These are phyloP conservation scores for Loris lydekkerianus DNA, from an alignment of 2,797 vertebrate species.

Conservation along the genomic window DNA sequence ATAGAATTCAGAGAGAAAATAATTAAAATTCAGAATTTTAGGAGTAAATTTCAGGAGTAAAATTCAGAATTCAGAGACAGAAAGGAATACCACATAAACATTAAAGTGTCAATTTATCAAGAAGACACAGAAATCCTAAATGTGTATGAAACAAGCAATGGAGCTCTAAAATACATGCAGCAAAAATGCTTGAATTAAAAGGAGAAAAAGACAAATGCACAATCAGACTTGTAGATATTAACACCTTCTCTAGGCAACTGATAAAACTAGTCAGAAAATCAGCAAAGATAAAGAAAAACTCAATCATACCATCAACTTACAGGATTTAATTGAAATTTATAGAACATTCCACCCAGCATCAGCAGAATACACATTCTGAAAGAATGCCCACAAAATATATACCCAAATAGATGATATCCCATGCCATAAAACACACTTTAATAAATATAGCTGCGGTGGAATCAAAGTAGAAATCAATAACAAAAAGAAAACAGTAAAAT, in stretches of 20 bases:
- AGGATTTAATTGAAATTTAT: not conserved
- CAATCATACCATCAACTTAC: not conserved
- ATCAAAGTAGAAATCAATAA: constrained; percentile 20
- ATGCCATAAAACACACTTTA: not conserved
- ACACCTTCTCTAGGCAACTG: not conserved
- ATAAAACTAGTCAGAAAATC: constrained; percentile 6
- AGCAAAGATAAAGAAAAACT: not conserved
- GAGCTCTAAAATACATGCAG: not conserved
- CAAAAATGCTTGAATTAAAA: not conserved
- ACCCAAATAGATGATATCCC: not conserved
- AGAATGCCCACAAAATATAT: not conserved
- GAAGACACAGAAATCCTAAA: not conserved
- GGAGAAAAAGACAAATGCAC: not conserved
- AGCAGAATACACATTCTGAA: not conserved
- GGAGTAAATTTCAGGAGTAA: too few species aligned
- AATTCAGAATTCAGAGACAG: not conserved
- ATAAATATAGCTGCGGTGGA: not conserved
- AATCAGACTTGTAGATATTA: not conserved
- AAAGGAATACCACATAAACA: not conserved
- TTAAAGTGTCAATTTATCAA: not conserved
- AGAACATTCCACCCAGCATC: not conserved
- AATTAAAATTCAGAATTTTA: not conserved
- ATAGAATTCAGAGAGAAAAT: constrained; percentile 7
- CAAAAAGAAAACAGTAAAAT: not conserved
- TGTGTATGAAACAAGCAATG: not conserved